Conservation (phyloP, 2,888 invertebrate species). For the Mesorhabditis belari region DNA sequence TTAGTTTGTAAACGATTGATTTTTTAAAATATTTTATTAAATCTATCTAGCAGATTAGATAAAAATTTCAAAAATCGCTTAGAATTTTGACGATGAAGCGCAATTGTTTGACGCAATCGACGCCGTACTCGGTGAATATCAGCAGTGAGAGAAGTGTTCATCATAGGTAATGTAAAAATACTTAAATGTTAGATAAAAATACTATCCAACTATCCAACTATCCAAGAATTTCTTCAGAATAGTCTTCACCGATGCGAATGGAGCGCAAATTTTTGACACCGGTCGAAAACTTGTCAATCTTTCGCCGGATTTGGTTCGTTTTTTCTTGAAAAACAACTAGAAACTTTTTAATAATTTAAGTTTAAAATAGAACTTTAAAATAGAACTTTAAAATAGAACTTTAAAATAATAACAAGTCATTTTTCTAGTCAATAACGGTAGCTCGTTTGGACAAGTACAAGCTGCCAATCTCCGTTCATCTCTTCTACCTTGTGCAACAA, state of each 20-base stretch:
- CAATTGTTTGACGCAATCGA: conserved; percentile 21
- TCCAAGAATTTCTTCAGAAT: conserved; percentile 8
- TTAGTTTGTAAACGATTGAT: neutral
- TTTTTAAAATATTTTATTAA: neutral
- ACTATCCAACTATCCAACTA: neutral
- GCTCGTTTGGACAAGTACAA: conserved; percentile 10
- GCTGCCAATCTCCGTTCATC: conserved; percentile 21
- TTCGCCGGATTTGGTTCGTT: conserved; percentile 5
- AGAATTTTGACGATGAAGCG: conserved; percentile 22
- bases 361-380: too few relatives aligned
- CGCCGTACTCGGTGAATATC: conserved; percentile 26
- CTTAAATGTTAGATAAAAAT: neutral
- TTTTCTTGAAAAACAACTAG: neutral
- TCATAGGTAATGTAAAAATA: conserved; percentile 18
- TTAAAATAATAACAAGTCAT: conserved; percentile 6
- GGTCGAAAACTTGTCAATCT: conserved; percentile 3
- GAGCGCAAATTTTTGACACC: conserved; percentile 6
- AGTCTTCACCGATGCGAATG: conserved; percentile 7
- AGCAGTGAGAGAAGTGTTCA: conserved; percentile 15
- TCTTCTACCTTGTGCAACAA: conserved; percentile 14
- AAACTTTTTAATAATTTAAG: too few relatives aligned
- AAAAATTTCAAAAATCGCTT: conserved; percentile 1
- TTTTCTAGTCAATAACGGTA: conserved; percentile 8
- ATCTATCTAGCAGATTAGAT: neutral
- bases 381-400: too few relatives aligned